phyloP scores from a whole-genome alignment of 2,797 vertebrate species.

The Euphonia xanthogaster region DNA sequence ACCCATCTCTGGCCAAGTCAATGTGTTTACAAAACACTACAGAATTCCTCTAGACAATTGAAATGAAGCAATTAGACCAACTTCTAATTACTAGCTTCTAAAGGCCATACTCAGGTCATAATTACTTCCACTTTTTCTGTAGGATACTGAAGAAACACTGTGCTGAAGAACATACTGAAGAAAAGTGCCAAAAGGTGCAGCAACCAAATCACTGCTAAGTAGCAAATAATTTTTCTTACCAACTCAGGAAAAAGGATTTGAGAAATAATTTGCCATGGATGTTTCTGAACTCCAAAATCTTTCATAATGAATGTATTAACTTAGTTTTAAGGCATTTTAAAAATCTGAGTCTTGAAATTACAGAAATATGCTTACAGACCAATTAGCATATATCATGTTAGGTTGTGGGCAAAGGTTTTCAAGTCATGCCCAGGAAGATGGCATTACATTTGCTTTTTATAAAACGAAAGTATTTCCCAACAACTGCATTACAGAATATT shows the following conservation, averaged over 20 bases:
- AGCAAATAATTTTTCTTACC: not conserved
- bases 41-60: constrained; percentile 1
- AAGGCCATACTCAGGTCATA: not conserved
- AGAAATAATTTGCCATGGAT: not conserved
- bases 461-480: not conserved
- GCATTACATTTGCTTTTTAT: not conserved
- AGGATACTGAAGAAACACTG: not conserved
- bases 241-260: not conserved
- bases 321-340: not conserved
- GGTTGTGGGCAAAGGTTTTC: not conserved
- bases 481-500: not conserved
- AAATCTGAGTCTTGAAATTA: not conserved
- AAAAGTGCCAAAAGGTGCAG: not conserved
- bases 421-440: not conserved
- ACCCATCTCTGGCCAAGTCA: not conserved
- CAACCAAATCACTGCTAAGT: not conserved
- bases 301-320: not conserved
- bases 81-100: constrained; percentile 31
- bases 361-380: not conserved
- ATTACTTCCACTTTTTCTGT: constrained; percentile 22
- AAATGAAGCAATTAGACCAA: constrained; percentile 16
- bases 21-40: constrained; percentile 15
- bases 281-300: not conserved
- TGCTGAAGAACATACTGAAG: not conserved
- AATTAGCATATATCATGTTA: not conserved